A percentile compares a stretch with the other conserved stretches of the same genome.
These are phyloP conservation scores for Neofelis nebulosa DNA, from an alignment of 2,113 vertebrate species.

Conservation along the genomic window DNA sequence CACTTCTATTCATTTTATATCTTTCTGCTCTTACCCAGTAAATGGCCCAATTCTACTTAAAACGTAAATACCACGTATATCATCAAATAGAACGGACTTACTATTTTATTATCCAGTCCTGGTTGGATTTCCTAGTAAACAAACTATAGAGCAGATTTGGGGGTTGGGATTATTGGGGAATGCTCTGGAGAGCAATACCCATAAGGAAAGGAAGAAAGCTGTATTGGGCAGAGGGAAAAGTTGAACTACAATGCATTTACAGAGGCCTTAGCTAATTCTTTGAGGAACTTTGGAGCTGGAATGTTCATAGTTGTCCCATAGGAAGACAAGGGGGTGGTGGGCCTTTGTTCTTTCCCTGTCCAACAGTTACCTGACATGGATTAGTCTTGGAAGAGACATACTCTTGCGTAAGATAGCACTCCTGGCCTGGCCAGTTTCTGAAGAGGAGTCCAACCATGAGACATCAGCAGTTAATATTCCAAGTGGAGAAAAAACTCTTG, in stretches of 20 bases:
- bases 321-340: background rate
- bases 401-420: background rate
- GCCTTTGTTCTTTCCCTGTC: background rate
- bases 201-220: background rate
- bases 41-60: background rate
- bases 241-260: background rate
- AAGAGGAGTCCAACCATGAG: background rate
- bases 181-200: background rate
- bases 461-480: background rate
- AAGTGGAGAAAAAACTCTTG: background rate
- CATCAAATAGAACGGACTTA: background rate
- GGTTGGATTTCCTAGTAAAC: constrained; percentile 36
- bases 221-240: background rate
- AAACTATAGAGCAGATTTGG: background rate
- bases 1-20: background rate
- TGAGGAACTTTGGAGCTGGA: background rate
- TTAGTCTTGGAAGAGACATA: background rate
- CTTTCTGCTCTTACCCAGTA: background rate
- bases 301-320: background rate
- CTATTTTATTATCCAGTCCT: background rate
- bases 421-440: background rate
- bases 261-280: background rate
- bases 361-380: background rate
- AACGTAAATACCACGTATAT: background rate
- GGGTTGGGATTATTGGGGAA: background rate